These are phyloP conservation scores for Urocitellus parryii DNA, from an alignment of 2,113 vertebrate genomes.

Conservation along the genomic window DNA sequence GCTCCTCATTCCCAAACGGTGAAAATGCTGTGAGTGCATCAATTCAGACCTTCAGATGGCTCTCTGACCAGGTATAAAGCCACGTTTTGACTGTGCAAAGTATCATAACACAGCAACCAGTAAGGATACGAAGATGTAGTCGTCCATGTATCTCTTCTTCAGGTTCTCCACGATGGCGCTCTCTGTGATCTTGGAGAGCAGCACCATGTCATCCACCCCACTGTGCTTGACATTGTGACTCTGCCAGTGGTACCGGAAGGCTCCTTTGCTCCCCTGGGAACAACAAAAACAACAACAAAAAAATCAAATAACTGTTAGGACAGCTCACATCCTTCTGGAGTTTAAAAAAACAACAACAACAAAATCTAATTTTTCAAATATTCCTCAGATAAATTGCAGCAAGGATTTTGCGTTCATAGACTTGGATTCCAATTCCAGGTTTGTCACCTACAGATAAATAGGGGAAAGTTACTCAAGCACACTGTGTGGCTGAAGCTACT, in stretches of 20 bases:
- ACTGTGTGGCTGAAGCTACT: background rate
- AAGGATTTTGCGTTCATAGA: background rate
- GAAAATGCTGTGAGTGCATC: background rate
- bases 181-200: conserved; percentile 98
- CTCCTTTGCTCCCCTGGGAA: conserved; percentile 96
- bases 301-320: conserved; percentile 7
- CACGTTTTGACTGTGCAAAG: rapidly evolving
- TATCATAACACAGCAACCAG: background rate
- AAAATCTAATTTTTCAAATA: background rate
- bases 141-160: conserved; percentile 99
- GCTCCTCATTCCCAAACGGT: background rate
- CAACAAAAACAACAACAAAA: background rate
- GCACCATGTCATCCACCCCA: conserved; percentile 99
- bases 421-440: background rate
- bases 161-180: conserved; percentile 99
- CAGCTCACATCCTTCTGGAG: background rate
- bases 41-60: background rate
- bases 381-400: background rate
- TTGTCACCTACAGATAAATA: background rate
- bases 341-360: background rate
- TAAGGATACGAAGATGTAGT: conserved; percentile 99
- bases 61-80: background rate
- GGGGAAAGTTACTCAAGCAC: background rate
- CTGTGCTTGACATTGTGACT: conserved; percentile 99
- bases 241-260: conserved; percentile 98